A percentile compares a stretch with the other conserved stretches of the same genome.
Conservation (phyloP, 2,888 invertebrate species). For the Noctua comes region DNA sequence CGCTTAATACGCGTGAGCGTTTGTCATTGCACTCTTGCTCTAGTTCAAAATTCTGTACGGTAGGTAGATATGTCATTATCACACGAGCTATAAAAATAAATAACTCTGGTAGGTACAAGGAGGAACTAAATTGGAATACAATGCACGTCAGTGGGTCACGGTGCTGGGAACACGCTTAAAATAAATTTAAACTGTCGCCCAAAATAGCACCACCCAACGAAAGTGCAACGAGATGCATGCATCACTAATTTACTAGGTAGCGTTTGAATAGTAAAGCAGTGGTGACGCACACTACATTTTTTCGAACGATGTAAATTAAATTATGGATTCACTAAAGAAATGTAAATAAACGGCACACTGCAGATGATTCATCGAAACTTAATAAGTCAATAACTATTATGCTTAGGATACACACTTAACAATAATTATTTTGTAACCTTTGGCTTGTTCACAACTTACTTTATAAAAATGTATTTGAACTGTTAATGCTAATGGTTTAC, state of each 20-base stretch:
- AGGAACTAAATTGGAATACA: slow-evolving; percentile 79
- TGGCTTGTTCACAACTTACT: slow-evolving; percentile 13
- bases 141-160: slow-evolving; percentile 85
- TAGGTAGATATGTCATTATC: neutral
- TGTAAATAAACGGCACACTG: slow-evolving; percentile 13
- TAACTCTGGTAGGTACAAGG: slow-evolving; percentile 71
- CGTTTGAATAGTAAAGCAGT: slow-evolving; percentile 29
- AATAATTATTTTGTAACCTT: slow-evolving; percentile 15
- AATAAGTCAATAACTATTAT: slow-evolving; percentile 28
- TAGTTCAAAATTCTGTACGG: neutral
- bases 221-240: slow-evolving; percentile 74
- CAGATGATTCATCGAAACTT: slow-evolving; percentile 59
- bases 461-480: slow-evolving; percentile 34
- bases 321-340: neutral
- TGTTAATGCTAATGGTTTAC: neutral
- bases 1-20: neutral
- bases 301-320: neutral
- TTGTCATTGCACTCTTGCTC: neutral
- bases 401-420: slow-evolving; percentile 12
- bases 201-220: slow-evolving; percentile 79
- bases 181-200: slow-evolving; percentile 80
- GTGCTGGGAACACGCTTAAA: slow-evolving; percentile 81
- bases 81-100: slow-evolving; percentile 72
- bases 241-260: slow-evolving; percentile 43
- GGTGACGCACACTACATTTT: slow-evolving; percentile 18